These are phyloP conservation scores for Phrixothrix hirtus DNA, from an alignment of 2,888 invertebrate species.

Conservation along the genomic window DNA sequence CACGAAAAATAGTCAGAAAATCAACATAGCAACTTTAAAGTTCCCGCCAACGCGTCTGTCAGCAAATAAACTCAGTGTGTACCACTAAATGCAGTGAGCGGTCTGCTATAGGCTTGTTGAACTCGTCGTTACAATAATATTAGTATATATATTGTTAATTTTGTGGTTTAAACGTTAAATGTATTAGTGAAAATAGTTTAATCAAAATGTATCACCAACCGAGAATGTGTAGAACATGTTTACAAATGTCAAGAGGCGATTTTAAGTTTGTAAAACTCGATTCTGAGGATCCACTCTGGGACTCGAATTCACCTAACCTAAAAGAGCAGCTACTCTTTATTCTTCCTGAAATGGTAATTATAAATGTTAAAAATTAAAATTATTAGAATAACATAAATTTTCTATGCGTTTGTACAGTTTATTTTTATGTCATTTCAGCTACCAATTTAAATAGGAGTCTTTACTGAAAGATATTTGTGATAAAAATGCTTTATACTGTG, in stretches of 20 bases:
- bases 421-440: background rate
- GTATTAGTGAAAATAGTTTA: conserved; percentile 2
- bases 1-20: background rate
- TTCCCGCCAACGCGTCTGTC: background rate
- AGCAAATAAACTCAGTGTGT: background rate
- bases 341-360: conserved; percentile 28
- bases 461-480: too few relatives aligned
- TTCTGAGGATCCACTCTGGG: conserved; percentile 26
- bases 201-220: conserved; percentile 26
- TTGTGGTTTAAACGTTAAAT: background rate
- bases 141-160: conserved; percentile 1
- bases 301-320: conserved; percentile 29
- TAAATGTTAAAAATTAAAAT: conserved; percentile 7
- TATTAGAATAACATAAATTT: background rate
- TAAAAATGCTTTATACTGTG: background rate
- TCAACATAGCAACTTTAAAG: background rate
- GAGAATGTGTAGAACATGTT: conserved; percentile 27
- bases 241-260: conserved; percentile 28
- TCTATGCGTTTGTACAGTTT: background rate
- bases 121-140: background rate
- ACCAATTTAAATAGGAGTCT: too few relatives aligned
- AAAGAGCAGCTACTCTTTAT: conserved; percentile 21
- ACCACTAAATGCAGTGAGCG: background rate
- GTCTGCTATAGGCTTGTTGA: conserved; percentile 2
- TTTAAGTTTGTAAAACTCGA: conserved; percentile 28